A percentile compares a stretch with the other conserved stretches of the same genome.
Evolutionary conservation across 2,888 invertebrate genomes (phyloP).

Genomic region (Nudaria mundana): DNA sequence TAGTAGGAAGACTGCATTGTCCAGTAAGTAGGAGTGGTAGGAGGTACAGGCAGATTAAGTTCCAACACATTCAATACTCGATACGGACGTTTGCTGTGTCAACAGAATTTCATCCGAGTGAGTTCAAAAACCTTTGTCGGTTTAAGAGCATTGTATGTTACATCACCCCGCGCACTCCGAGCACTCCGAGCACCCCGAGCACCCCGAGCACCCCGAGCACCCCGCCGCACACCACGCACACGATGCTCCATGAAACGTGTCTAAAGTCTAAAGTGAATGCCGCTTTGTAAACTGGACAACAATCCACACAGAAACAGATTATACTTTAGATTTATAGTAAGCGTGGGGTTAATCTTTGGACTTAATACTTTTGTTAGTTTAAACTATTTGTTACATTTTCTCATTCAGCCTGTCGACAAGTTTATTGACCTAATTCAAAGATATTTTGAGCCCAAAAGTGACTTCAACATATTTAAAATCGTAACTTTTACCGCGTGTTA

Average conservation of each 20-base stretch:
- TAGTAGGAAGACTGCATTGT: conserved; percentile 25
- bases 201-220: too few species aligned
- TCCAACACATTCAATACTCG: conserved; percentile 32
- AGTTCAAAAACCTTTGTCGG: conserved; percentile 37
- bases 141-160: conserved; percentile 38
- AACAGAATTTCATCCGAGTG: conserved; percentile 29
- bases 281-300: conserved; percentile 20
- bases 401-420: too few species aligned
- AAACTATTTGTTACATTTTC: too few species aligned
- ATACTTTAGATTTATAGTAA: conserved; percentile 18
- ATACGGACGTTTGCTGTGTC: conserved; percentile 38
- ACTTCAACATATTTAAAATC: too few species aligned
- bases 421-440: too few species aligned
- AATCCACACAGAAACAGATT: conserved; percentile 12
- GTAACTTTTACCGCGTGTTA: too few species aligned
- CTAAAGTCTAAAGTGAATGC: conserved; percentile 22
- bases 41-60: conserved; percentile 35
- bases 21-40: too few species aligned
- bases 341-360: background rate
- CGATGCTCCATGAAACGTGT: conserved; percentile 25
- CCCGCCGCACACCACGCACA: too few species aligned
- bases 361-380: too few species aligned
- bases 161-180: conserved; percentile 9
- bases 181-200: too few species aligned
- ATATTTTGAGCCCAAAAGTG: too few species aligned